phyloP scores from a whole-genome alignment of 2,113 vertebrate genomes.

The Istiophorus platypterus region DNA sequence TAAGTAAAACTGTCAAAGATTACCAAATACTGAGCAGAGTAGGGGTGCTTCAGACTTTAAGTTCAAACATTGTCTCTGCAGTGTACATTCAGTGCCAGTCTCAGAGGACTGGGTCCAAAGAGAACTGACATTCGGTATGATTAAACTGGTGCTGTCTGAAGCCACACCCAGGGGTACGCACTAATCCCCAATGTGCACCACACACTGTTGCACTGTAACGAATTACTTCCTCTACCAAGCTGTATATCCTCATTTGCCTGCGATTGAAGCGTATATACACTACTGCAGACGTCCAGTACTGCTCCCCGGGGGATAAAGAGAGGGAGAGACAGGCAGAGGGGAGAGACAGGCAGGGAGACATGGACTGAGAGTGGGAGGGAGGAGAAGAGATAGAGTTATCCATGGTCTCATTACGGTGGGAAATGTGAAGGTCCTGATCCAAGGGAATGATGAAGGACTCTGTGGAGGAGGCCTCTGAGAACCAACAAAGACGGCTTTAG shows the following conservation, averaged over 20 bases:
- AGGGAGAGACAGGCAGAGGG: slow-evolving; percentile 35
- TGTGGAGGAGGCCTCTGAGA: slow-evolving; percentile 84
- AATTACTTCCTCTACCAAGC: slow-evolving; percentile 46
- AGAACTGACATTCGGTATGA: slow-evolving; percentile 71
- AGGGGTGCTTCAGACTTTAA: slow-evolving; percentile 41
- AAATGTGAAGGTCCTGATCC: slow-evolving; percentile 83
- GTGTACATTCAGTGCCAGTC: slow-evolving; percentile 58
- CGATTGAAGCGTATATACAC: slow-evolving; percentile 49
- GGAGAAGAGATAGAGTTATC: slow-evolving; percentile 72
- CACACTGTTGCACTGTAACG: slow-evolving; percentile 47
- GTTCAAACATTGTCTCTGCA: slow-evolving; percentile 56
- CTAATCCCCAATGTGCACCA: slow-evolving; percentile 56
- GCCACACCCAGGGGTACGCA: slow-evolving; percentile 57
- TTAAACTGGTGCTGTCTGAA: slow-evolving; percentile 71
- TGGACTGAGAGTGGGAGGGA: slow-evolving; percentile 40
- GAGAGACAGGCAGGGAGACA: slow-evolving; percentile 44
- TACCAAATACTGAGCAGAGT: slow-evolving; percentile 23
- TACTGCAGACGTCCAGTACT: slow-evolving; percentile 53
- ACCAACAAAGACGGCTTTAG: slow-evolving; percentile 87
- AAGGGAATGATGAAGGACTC: slow-evolving; percentile 85
- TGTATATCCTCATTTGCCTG: slow-evolving; percentile 59
- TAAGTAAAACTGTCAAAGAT: slow-evolving; percentile 34
- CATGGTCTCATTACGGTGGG: slow-evolving; percentile 82
- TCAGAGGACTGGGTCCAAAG: slow-evolving; percentile 61
- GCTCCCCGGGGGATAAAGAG: slow-evolving; percentile 28